Conservation (phyloP, 2,113 vertebrate species). For the Mystacornis crossleyi region DNA sequence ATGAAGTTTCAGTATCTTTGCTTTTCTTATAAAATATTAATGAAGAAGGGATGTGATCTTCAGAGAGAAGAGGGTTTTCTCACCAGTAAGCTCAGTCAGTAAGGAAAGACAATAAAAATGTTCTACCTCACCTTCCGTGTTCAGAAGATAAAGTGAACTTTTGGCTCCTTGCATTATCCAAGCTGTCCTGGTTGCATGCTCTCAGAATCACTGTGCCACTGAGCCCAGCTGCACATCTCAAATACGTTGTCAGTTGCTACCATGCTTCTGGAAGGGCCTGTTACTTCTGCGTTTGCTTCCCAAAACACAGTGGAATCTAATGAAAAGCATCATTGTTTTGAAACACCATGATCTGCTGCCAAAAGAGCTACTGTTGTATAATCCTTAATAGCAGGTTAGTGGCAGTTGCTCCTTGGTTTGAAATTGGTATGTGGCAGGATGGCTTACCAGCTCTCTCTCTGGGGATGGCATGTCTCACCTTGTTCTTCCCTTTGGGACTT, state of each 20-base stretch:
- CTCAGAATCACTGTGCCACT: neutral
- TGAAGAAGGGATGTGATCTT: neutral
- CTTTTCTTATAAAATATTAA: constrained; percentile 1
- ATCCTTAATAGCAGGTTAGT: constrained; percentile 40
- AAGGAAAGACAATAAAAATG: constrained; percentile 1
- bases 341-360: neutral
- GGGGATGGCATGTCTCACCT: neutral
- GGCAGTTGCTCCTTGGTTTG: neutral
- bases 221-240: neutral
- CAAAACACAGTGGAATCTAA: neutral
- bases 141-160: constrained; percentile 4
- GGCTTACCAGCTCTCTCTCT: neutral
- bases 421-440: neutral
- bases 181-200: neutral
- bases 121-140: neutral
- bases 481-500: neutral
- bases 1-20: neutral
- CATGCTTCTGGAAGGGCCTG: neutral
- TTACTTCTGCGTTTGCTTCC: neutral
- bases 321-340: constrained; percentile 33
- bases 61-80: neutral
- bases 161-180: neutral
- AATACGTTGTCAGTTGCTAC: neutral
- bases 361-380: constrained; percentile 33
- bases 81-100: neutral